Percentiles rank a stretch among this genome's conserved stretches.
These are phyloP conservation scores for Brachirus orientalis DNA, from an alignment of 2,113 vertebrate species.

Conservation along the genomic window DNA sequence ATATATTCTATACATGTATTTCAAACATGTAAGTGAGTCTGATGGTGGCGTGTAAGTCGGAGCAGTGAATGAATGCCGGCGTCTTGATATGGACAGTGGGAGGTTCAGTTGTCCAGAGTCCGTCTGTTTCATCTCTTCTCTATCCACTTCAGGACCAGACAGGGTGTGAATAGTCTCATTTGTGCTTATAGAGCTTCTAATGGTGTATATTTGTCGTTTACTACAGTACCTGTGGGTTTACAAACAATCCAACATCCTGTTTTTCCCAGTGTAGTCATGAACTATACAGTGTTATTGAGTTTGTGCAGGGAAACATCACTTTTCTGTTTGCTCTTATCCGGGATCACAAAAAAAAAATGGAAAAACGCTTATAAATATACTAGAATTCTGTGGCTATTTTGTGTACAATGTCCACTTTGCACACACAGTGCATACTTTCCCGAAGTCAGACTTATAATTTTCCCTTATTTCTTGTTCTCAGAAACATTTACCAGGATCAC, in stretches of 20 bases:
- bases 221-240: constrained; percentile 52
- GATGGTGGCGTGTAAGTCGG: constrained; percentile 15
- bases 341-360: too few relatives aligned
- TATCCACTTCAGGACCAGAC: constrained; percentile 61
- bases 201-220: constrained; percentile 55
- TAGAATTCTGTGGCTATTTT: neutral
- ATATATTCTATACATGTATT: constrained; percentile 79
- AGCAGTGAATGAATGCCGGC: neutral
- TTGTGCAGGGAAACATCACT: constrained; percentile 1
- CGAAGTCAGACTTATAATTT: neutral
- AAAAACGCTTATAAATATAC: too few relatives aligned
- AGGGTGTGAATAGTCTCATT: constrained; percentile 69
- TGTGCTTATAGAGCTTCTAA: constrained; percentile 45
- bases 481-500: neutral
- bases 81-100: constrained; percentile 8
- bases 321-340: constrained; percentile 4
- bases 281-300: neutral
- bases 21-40: constrained; percentile 63
- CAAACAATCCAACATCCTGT: constrained; percentile 35
- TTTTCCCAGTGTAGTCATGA: neutral
- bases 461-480: too few relatives aligned
- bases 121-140: constrained; percentile 58
- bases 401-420: too few relatives aligned
- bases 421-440: neutral
- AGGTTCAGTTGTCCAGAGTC: constrained; percentile 31